A percentile compares a stretch with the other conserved stretches of the same genome.
phyloP scores from a whole-genome alignment of 2,797 vertebrate species.

The Bradypodion pumilum region DNA sequence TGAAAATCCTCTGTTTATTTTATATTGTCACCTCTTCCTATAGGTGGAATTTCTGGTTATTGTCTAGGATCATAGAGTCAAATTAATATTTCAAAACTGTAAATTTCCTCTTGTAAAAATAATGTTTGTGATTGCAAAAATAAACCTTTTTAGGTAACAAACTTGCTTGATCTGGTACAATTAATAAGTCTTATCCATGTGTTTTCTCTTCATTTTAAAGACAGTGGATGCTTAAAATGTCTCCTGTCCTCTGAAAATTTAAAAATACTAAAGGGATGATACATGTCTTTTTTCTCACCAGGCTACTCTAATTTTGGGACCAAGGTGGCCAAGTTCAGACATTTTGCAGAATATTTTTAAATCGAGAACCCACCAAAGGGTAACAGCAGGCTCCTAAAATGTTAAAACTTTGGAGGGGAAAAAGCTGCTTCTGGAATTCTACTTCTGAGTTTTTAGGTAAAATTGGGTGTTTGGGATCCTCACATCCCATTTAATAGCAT shows the following conservation, averaged over 20 bases:
- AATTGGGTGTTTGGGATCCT: too few species aligned
- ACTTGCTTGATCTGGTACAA: background rate
- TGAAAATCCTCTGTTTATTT: background rate
- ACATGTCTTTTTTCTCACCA: background rate
- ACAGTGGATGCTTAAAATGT: background rate
- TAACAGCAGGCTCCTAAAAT: too few species aligned
- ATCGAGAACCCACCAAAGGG: too few species aligned
- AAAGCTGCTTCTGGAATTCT: too few species aligned
- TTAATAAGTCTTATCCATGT: background rate
- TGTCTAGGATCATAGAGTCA: background rate
- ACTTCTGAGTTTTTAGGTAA: too few species aligned
- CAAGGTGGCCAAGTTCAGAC: too few species aligned
- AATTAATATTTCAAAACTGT: background rate
- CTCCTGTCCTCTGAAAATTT: background rate
- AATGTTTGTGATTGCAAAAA: background rate
- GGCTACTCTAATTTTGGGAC: background rate
- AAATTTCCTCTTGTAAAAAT: background rate
- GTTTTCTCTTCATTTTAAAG: background rate
- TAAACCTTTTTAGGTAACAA: background rate
- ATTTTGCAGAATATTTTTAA: too few species aligned
- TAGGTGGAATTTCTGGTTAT: background rate
- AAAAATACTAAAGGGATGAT: background rate
- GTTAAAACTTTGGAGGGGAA: too few species aligned
- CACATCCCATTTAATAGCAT: too few species aligned
- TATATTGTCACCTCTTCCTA: background rate